Base-by-base conservation (phyloP, 2,113 vertebrate species). In the Reinhardtius hippoglossoides region DNA sequence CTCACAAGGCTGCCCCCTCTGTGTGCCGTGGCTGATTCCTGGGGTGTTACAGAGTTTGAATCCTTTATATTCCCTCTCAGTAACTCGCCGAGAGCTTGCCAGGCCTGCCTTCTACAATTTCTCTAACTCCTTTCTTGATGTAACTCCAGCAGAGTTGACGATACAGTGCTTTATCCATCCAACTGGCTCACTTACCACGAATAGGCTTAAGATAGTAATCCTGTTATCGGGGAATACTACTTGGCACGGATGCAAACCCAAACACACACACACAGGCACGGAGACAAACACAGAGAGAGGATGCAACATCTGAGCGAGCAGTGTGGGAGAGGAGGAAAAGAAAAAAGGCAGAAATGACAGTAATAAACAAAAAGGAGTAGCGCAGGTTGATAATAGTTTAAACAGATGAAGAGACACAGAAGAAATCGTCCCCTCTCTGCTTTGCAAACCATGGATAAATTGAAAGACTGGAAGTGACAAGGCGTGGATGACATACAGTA, bases 191-290 rank as follows among this genome's bases (percentile, higher is more conserved):
- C 87, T 90, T 83, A 84, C 88, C 71, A 50, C 87, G 87, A 92
- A 92, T 89, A 76, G 84, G 91, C 86, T 90, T 90, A 92, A 92
- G 85, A 90, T 89, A 74, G 86, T 92, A 93, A 93, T 93, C 92
- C 90, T 89, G 88, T 93, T 92, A 92, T 92, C 86, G 20, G 81
- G 84, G 86, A 90, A 90, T 88, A 90, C 81, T 89, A 83, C 89
- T 92, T 89, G 89, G 90, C 86, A 78, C 37, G 2, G 58, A 84
- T 35, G 27, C 79, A 83, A 37, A 80, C 74, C 42, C 71, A 64
- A 82, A 78, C 76, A 73, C 74, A 71, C 76, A 78, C 76, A 78
- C 82, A 82, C 48, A 67, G 8, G 35, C 70, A 67, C 66, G 46
- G 48, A 86, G 16, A 82, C 63, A 68, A 27, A 67, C 78, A 80